Evolutionary conservation across 2,797 vertebrate species (phyloP).

Genomic region (Sciurus vulgaris): DNA sequence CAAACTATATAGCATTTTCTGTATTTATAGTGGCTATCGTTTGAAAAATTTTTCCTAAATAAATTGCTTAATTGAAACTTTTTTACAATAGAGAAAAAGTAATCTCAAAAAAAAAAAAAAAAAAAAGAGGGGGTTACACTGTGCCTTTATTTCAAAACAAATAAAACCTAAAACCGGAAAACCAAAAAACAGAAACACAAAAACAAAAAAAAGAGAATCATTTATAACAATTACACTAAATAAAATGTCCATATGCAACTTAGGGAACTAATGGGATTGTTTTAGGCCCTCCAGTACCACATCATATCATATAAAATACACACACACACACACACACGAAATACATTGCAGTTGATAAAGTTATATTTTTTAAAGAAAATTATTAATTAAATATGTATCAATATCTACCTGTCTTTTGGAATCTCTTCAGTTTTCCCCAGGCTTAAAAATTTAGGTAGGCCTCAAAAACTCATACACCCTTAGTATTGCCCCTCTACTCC

Average conservation of each 20-base stretch:
- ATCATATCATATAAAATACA: background rate
- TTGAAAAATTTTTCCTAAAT: background rate
- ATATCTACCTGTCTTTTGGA: background rate
- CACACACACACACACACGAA: background rate
- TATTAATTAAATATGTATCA: background rate
- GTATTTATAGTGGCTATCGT: background rate
- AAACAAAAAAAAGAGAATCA: background rate
- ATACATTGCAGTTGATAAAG: background rate
- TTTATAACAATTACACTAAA: slow-evolving; percentile 20
- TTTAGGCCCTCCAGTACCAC: background rate
- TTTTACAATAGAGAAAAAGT: background rate
- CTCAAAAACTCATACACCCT: background rate
- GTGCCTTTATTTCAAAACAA: background rate
- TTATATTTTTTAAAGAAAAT: slow-evolving; percentile 53
- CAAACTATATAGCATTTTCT: background rate
- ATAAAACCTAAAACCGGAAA: background rate
- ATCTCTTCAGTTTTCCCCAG: background rate
- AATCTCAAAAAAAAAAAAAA: no score
- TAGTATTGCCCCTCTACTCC: background rate
- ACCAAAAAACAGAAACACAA: background rate
- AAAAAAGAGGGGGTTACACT: no score
- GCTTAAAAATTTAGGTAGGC: background rate
- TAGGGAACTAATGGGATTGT: background rate
- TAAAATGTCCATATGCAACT: slow-evolving; percentile 14
- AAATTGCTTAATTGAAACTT: slow-evolving; percentile 3